These are phyloP conservation scores for Plectropomus leopardus DNA, from an alignment of 2,113 vertebrate species.

Conservation along the genomic window DNA sequence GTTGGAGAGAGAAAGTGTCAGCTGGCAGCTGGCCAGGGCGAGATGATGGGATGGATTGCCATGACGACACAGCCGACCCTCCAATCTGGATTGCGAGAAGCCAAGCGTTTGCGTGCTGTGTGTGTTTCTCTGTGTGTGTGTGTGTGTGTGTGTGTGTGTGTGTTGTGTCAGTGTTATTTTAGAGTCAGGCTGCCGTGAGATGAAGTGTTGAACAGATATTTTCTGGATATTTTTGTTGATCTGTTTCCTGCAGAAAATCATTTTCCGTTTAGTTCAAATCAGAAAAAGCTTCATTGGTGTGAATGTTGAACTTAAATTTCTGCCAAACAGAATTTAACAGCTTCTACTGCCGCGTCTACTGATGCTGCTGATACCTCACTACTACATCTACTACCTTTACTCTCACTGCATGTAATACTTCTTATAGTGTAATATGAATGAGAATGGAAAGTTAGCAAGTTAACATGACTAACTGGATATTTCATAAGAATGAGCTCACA, in stretches of 20 bases:
- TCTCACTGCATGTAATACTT: too few species aligned
- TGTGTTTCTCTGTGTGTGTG: conserved; percentile 11
- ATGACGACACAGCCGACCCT: conserved; percentile 64
- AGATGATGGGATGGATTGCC: conserved; percentile 66
- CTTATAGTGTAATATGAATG: too few species aligned
- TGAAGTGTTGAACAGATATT: too few species aligned
- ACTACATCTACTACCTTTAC: neutral
- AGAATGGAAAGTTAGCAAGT: too few species aligned
- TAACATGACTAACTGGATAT: too few species aligned
- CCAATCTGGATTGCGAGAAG: conserved; percentile 55
- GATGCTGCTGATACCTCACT: neutral
- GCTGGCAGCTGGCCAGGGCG: conserved; percentile 59
- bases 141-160: conserved; percentile 17
- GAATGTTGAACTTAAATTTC: too few species aligned
- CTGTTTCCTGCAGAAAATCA: neutral
- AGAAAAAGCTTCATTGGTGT: neutral
- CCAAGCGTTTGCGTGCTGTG: neutral
- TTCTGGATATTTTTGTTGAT: neutral
- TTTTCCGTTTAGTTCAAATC: neutral
- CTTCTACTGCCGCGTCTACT: neutral
- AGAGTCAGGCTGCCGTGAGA: too few species aligned
- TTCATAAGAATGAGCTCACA: too few species aligned
- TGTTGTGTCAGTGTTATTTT: too few species aligned
- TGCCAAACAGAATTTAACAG: too few species aligned
- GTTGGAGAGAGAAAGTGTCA: conserved; percentile 28